phyloP scores from a whole-genome alignment of 2,888 invertebrate genomes.

The Tenthredo amoena region DNA sequence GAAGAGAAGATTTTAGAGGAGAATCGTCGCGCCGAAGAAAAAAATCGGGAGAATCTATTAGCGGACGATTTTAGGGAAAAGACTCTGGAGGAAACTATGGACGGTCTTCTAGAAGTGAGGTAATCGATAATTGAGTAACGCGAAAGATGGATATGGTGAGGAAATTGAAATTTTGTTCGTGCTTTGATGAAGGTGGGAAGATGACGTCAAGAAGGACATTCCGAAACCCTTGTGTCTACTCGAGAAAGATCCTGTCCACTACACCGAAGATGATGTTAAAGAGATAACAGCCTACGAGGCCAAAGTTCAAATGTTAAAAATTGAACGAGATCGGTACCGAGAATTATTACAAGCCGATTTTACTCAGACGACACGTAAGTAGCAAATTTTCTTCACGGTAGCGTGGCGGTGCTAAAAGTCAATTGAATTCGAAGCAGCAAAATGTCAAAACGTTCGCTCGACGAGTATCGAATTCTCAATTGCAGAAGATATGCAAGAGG shows the following conservation, averaged over 20 bases:
- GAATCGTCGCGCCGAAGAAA: conserved; percentile 47
- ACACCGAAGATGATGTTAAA: conserved; percentile 87
- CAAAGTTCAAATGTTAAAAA: conserved; percentile 83
- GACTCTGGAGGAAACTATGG: conserved; percentile 90
- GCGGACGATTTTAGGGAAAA: conserved; percentile 87
- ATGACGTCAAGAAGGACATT: conserved; percentile 92
- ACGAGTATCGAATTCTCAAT: not conserved
- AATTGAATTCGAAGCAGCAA: not conserved
- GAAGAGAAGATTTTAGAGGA: conserved; percentile 80
- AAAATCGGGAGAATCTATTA: conserved; percentile 77
- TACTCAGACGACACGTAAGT: conserved; percentile 32
- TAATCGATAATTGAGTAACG: conserved; percentile 53
- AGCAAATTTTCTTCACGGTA: conserved; percentile 43
- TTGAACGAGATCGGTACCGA: conserved; percentile 88
- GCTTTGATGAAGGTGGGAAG: conserved; percentile 84
- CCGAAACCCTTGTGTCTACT: conserved; percentile 84
- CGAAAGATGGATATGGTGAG: not conserved
- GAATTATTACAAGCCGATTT: conserved; percentile 26
- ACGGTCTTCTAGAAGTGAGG: conserved; percentile 89
- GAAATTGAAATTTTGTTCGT: not conserved
- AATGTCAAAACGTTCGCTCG: not conserved
- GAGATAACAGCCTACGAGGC: conserved; percentile 85
- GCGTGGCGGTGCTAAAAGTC: conserved; percentile 2
- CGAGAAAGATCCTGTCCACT: conserved; percentile 84
- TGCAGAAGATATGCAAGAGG: conserved; percentile 78